Evolutionary conservation across 1,140 invertebrate genomes (phyloP).

Genomic region (Drosophila rhopaloa): DNA sequence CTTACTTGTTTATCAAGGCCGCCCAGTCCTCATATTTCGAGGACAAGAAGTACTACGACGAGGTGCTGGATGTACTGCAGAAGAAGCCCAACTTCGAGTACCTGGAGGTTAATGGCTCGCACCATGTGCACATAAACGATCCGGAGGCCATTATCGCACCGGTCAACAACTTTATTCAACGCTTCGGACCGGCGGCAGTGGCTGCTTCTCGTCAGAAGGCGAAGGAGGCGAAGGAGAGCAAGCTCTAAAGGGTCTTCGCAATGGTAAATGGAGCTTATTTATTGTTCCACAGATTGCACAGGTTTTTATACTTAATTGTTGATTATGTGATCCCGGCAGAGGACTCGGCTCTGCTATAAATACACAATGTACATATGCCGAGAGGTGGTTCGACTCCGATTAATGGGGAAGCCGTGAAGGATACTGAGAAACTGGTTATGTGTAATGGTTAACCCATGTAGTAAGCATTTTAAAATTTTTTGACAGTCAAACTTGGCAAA

Average conservation of each 20-base stretch:
- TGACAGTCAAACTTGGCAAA: not conserved
- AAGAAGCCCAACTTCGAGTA: conserved; percentile 87
- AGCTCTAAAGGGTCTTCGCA: conserved; percentile 48
- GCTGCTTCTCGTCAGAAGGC: conserved; percentile 60
- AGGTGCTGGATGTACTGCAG: conserved; percentile 86
- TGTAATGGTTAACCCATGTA: conserved; percentile 12
- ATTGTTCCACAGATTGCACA: conserved; percentile 34
- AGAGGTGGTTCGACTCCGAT: conserved; percentile 39
- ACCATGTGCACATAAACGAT: conserved; percentile 91
- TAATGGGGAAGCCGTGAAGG: conserved; percentile 57
- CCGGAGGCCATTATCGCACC: conserved; percentile 86
- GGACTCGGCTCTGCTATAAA: conserved; percentile 44
- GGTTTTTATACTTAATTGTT: conserved; percentile 66
- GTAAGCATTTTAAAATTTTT: not conserved
- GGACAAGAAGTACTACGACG: conserved; percentile 86
- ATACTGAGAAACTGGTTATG: conserved; percentile 66
- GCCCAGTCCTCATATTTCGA: conserved; percentile 86
- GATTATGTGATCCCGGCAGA: conserved; percentile 55
- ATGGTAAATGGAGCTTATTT: conserved; percentile 55
- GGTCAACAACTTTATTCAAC: conserved; percentile 87
- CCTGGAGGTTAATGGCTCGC: conserved; percentile 88
- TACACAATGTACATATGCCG: conserved; percentile 46
- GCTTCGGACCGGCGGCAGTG: conserved; percentile 68
- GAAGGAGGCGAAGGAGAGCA: conserved; percentile 67
- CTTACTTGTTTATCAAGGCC: conserved; percentile 87